Base-by-base conservation (phyloP, 2,797 vertebrate genomes). In the Loris lydekkerianus region DNA sequence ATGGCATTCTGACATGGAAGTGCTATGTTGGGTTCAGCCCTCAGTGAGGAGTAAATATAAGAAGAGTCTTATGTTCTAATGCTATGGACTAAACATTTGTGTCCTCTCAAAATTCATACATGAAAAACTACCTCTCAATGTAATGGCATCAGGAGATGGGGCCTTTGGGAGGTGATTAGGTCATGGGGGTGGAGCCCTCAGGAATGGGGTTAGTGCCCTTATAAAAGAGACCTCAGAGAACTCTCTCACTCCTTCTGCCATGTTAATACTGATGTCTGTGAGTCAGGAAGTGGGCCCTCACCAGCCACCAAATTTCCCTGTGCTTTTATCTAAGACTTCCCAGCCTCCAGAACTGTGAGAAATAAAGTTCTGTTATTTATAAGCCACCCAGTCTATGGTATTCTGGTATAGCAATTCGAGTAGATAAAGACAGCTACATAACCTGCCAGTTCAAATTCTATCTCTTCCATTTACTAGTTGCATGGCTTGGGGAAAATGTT, bases 1-100 rank as follows among this genome's bases (percentile, higher is more conserved):
- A 63, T 27, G 95, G 77, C 94, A 31, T 97, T 96, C 78, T 98
- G 21, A 81, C 95, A 75, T 96, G 82, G 81, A 97, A 94, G 40
- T 72, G 37, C 86, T 95, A 40, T 34, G 18, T 65, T 56, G 29
- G 18, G 18, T 88, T 92, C 14, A 72, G 31, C 23, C 15, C 85
- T 93, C 23, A 46, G 10, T 46, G 21, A 87, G 31, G 63, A 53
- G 31, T 65, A 53, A 78, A 21, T 73, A 63, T 73, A 82, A 15
- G 10, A 6, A 37, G 31, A 43, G 14, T 77, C 23, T 43, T 46
- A 46, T 82, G 11, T 40, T 46, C 25, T n/a, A n/a, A 9, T n/a
- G 90, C 82, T 77, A 17, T 34, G 67, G 81, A 67, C 20, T 13
- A 21, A 75, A 84, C 31, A 18, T n/a, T 58, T 85, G 60, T 77